Evolutionary conservation across 2,113 vertebrate species (phyloP).

Genomic region (Melanotaenia duboulayi): DNA sequence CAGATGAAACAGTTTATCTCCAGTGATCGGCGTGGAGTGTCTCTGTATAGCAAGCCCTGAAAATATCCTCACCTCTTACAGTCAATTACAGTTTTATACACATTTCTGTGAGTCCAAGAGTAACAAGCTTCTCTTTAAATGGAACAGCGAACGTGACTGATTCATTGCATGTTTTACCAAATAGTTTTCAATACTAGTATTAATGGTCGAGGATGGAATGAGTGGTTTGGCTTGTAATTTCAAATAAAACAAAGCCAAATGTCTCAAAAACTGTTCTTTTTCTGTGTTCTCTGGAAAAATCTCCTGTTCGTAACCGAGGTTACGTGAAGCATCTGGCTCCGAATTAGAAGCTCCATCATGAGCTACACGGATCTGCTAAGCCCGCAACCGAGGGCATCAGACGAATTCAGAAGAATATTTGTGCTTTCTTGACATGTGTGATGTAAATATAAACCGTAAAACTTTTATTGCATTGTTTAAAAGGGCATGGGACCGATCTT

Average conservation of each 20-base stretch:
- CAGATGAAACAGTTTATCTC: background rate
- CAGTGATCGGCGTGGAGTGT: background rate
- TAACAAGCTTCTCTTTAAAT: background rate
- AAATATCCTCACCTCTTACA: background rate
- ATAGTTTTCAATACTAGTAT: constrained; percentile 7
- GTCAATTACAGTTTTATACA: background rate
- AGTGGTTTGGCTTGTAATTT: constrained; percentile 14
- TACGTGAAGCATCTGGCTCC: background rate
- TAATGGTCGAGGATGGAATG: constrained; percentile 3
- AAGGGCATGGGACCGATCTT: no score
- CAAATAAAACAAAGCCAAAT: constrained; percentile 30
- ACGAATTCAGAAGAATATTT: background rate
- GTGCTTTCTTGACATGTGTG: background rate
- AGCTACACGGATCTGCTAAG: no score
- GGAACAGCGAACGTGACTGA: constrained; percentile 14
- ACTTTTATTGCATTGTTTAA: no score
- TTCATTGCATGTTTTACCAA: background rate
- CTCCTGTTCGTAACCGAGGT: background rate
- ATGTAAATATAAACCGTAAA: no score
- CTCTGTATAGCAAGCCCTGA: background rate
- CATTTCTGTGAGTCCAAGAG: background rate
- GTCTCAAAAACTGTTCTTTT: background rate
- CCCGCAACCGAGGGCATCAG: background rate
- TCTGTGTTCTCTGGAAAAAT: background rate
- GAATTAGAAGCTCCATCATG: background rate